Conservation (phyloP, 1,140 invertebrate species). For the Camponotus vicinus region DNA sequence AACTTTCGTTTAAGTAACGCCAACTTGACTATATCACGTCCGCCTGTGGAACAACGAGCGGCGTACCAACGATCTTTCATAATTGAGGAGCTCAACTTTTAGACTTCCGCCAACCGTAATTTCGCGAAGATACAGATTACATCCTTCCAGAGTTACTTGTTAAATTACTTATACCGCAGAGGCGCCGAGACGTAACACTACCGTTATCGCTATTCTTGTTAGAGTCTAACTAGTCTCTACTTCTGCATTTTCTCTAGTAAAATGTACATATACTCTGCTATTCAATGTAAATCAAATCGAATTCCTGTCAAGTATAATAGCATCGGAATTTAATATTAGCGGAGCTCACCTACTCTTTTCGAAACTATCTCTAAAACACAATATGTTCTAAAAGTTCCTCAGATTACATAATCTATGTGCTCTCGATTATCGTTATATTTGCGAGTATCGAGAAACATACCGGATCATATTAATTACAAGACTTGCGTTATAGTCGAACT, state of each 20-base stretch:
- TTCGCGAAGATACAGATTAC: constrained; percentile 61
- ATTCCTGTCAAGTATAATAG: constrained; percentile 18
- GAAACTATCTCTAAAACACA: constrained; percentile 18
- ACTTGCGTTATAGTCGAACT: constrained; percentile 13
- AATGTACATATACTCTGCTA: not conserved
- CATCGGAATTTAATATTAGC: constrained; percentile 32
- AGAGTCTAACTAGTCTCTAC: constrained; percentile 21
- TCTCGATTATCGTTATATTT: constrained; percentile 24
- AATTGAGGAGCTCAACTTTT: constrained; percentile 63
- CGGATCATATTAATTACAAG: constrained; percentile 35
- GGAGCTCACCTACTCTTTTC: not conserved
- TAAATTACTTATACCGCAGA: constrained; percentile 53
- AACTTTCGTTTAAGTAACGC: constrained; percentile 47
- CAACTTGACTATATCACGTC: constrained; percentile 30
- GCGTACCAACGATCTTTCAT: constrained; percentile 60
- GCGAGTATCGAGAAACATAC: not conserved
- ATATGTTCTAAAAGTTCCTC: constrained; percentile 22
- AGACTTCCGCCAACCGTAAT: constrained; percentile 57
- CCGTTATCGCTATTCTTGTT: constrained; percentile 41
- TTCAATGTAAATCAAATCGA: constrained; percentile 17
- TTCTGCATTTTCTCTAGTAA: constrained; percentile 30
- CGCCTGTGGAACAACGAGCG: constrained; percentile 45
- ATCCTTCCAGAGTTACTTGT: constrained; percentile 54
- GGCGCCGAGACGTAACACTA: constrained; percentile 45
- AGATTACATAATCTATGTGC: constrained; percentile 16